phyloP scores from a whole-genome alignment of 2,113 vertebrate species.

The Nerophis ophidion region DNA sequence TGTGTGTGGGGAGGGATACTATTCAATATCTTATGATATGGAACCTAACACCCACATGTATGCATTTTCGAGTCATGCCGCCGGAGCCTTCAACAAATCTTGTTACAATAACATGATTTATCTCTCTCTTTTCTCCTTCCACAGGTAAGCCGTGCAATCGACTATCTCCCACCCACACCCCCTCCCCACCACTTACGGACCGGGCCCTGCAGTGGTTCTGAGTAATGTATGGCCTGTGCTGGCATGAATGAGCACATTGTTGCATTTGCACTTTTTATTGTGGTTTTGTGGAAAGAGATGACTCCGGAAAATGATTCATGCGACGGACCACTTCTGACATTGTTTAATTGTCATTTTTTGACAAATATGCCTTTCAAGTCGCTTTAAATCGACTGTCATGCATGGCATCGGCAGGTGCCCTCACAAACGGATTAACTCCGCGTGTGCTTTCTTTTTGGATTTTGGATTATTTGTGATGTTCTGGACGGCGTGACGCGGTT shows the following conservation, averaged over 20 bases:
- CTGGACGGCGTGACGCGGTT: too few relatives aligned
- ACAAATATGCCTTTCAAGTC: too few relatives aligned
- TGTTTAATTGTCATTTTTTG: too few relatives aligned
- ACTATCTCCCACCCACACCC: not conserved
- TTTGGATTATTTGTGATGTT: too few relatives aligned
- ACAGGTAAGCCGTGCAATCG: slow-evolving; percentile 49
- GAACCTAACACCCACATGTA: not conserved
- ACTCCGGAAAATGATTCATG: too few relatives aligned
- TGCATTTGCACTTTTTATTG: not conserved
- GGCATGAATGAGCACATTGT: not conserved
- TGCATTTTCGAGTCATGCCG: not conserved
- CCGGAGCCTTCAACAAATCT: not conserved
- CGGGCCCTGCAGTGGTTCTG: slow-evolving; percentile 29
- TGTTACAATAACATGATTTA: slow-evolving; percentile 30
- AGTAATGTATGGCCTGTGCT: slow-evolving; percentile 51
- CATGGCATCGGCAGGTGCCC: too few relatives aligned
- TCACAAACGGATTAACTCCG: too few relatives aligned
- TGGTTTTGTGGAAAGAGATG: not conserved
- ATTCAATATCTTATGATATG: not conserved
- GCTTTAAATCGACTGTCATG: too few relatives aligned
- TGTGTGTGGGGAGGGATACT: not conserved
- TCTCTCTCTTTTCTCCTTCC: slow-evolving; percentile 27
- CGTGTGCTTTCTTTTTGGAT: too few relatives aligned
- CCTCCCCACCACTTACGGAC: not conserved
- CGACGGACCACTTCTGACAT: too few relatives aligned